phyloP scores from a whole-genome alignment of 2,888 invertebrate genomes.

The Drosophila mettleri region DNA sequence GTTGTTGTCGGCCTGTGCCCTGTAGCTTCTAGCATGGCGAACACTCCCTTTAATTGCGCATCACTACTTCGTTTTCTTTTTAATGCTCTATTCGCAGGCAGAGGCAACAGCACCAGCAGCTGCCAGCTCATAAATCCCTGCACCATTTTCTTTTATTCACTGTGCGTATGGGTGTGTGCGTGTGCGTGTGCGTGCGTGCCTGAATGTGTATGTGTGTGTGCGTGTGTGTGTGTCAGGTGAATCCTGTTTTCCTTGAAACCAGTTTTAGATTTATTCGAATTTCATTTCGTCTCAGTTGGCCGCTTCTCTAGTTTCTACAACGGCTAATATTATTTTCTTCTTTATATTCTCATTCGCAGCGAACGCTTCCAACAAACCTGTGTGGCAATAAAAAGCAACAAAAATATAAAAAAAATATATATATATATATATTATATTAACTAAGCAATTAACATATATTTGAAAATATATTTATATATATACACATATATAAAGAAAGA shows the following conservation, averaged over 20 bases:
- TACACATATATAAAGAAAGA: conserved; percentile 8
- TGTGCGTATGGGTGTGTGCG: conserved; percentile 3
- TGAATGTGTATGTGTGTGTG: conserved; percentile 20
- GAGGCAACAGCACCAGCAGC: conserved; percentile 26
- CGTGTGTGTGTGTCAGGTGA: conserved; percentile 63
- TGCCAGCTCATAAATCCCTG: conserved; percentile 69
- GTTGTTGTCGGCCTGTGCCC: conserved; percentile 48
- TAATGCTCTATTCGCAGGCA: conserved; percentile 34
- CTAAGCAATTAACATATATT: conserved; percentile 27
- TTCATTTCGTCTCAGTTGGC: conserved; percentile 30
- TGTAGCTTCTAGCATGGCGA: conserved; percentile 23
- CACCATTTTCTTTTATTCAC: conserved; percentile 71
- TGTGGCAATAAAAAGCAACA: conserved; percentile 59
- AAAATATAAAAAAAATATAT: conserved; percentile 1
- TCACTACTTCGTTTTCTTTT: conserved; percentile 53
- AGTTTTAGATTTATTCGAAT: conserved; percentile 44
- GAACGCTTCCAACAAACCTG: conserved; percentile 55
- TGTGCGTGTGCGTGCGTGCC: no score
- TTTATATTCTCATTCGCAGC: conserved; percentile 42
- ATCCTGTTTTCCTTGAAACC: conserved; percentile 80
- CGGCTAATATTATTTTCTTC: conserved; percentile 15
- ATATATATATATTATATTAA: conserved; percentile 19
- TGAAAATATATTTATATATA: conserved; percentile 25
- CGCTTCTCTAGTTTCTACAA: conserved; percentile 17
- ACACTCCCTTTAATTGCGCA: conserved; percentile 78